Evolutionary conservation across 2,888 invertebrate genomes (phyloP).

Genomic region (Subacronicta megacephala): DNA sequence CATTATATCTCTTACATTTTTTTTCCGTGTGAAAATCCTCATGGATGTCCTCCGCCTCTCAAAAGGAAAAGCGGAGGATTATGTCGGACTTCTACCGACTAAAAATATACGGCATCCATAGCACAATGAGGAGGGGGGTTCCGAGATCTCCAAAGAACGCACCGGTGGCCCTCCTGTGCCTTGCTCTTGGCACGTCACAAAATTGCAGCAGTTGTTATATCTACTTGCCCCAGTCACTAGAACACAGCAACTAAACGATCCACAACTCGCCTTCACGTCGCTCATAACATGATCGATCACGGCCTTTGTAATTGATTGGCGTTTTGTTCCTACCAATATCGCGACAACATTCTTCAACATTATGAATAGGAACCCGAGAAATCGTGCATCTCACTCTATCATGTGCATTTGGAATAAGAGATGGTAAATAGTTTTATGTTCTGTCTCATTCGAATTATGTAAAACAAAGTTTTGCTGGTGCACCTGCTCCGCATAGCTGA

Average conservation of each 20-base stretch:
- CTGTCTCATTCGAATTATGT: conserved; percentile 16
- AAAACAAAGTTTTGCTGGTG: conserved; percentile 22
- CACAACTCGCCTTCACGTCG: conserved; percentile 38
- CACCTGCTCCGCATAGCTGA: conserved; percentile 33
- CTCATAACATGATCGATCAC: conserved; percentile 62
- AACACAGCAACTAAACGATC: conserved; percentile 15
- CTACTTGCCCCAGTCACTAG: conserved; percentile 11
- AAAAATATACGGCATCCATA: no score
- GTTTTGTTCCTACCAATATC: conserved; percentile 53
- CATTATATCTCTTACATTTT: no score
- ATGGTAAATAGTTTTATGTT: background rate
- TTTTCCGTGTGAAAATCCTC: no score
- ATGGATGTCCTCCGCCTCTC: no score
- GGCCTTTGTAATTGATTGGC: conserved; percentile 60
- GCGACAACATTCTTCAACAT: conserved; percentile 37
- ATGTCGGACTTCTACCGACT: no score
- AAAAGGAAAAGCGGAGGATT: no score
- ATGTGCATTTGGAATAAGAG: background rate
- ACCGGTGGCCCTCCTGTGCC: no score
- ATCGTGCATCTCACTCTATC: conserved; percentile 19
- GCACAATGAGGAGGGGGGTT: no score
- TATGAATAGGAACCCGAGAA: conserved; percentile 16
- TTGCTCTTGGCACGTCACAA: no score
- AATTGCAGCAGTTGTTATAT: no score
- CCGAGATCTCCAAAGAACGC: no score